Conservation (phyloP, 2,113 vertebrate species). For the Chroicocephalus ridibundus region DNA sequence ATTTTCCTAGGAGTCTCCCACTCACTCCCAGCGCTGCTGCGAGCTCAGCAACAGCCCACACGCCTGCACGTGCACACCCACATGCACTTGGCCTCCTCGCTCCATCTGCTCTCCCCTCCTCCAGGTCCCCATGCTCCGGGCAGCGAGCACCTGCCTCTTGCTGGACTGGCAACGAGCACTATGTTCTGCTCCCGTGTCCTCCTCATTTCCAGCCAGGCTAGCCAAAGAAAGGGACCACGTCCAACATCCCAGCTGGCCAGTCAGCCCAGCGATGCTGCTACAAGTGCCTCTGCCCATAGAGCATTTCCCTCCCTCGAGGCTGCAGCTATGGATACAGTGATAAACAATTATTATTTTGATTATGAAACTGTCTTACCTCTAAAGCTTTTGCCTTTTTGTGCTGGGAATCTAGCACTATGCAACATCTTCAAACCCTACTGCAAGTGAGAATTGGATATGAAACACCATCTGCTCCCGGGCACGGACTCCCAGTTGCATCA, state of each 20-base stretch:
- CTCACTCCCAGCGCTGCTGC: neutral
- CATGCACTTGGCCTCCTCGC: neutral
- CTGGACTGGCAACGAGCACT: neutral
- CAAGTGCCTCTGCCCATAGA: neutral
- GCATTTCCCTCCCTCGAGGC: neutral
- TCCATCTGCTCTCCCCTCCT: neutral
- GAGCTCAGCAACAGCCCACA: neutral
- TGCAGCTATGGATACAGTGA: neutral
- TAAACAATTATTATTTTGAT: neutral
- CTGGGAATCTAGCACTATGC: neutral
- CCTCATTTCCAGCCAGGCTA: neutral
- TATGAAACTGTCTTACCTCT: neutral
- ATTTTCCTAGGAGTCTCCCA: constrained; percentile 3
- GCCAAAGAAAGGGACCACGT: neutral
- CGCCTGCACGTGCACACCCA: neutral
- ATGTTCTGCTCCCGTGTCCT: neutral
- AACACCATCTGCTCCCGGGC: neutral
- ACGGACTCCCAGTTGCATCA: neutral
- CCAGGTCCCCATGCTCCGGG: neutral
- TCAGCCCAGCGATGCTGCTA: no score
- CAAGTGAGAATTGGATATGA: neutral
- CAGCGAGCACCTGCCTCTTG: neutral
- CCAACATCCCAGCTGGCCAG: neutral
- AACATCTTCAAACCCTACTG: neutral
- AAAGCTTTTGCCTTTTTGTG: neutral